Base-by-base conservation (phyloP, 2,888 invertebrate species). In the Cordilura impudica region DNA sequence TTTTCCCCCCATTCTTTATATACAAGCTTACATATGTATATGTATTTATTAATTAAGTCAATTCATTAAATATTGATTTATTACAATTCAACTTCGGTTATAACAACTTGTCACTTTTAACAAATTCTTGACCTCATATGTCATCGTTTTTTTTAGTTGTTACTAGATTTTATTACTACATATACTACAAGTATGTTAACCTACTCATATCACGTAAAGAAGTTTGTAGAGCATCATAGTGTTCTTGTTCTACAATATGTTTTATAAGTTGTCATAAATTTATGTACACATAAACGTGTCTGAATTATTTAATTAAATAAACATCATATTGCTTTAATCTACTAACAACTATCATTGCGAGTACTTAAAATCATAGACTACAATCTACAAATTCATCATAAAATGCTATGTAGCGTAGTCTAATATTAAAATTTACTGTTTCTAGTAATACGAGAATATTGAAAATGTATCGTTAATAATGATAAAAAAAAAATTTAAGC, bases 281-380 rank as follows among this genome's bases (percentile, higher is more conserved):
- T 69, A 31, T 58, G 35, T 76, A 58, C n/a, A n/a, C n/a, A n/a
- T 31, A 63, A 73, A 76, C 69, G 58, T 74, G 71, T 66, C n/a
- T 16, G 66, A 70, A 74, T 63, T 67, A 71, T 71, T 81, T 78
- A 81, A 81, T 81, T 78, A 69, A 81, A 75, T 67, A 54, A 78
- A 71, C 71, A 67, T 67, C 54, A 56, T 61, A 74, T 61, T 60
- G 58, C 65, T 73, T 71, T 67, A 39, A 63, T 26, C 66, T 14
- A 21, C 12, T n/a, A 39, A 39, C 35, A n/a, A 39, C 35, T n/a
- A 39, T 39, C n/a, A 39, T n/a, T 39, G 4, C 3, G 12, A n/a
- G 12, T 39, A n/a, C n/a, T 12, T n/a, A 12, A n/a, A 3, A 39
- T 12, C 12, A 12, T 35, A 12, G 12, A 35, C 10, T 35, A 35